These are phyloP conservation scores for Neostethus bicornis DNA, from an alignment of 2,797 vertebrate genomes.

Conservation along the genomic window DNA sequence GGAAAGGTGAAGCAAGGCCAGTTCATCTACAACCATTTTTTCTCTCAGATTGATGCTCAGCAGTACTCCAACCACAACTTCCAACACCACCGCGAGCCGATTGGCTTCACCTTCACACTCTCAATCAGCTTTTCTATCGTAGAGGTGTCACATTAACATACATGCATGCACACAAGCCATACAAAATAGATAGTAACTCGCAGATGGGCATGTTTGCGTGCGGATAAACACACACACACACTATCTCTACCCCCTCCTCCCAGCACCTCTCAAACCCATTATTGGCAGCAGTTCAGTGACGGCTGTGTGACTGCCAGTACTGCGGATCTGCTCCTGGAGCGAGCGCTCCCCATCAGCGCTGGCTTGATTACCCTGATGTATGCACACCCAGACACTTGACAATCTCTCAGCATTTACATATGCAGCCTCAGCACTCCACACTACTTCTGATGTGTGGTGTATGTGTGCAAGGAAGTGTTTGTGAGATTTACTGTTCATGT, in stretches of 20 bases:
- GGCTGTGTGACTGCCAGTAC: constrained; percentile 81
- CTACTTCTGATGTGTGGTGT: constrained; percentile 76
- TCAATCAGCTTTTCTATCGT: constrained; percentile 78
- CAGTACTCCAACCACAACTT: constrained; percentile 62
- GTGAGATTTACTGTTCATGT: constrained; percentile 49
- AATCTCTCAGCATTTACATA: constrained; percentile 82
- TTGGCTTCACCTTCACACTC: constrained; percentile 76
- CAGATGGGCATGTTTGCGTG: constrained; percentile 73
- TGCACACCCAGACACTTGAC: constrained; percentile 81
- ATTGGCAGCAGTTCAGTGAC: constrained; percentile 81
- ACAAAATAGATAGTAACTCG: constrained; percentile 75
- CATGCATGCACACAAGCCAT: constrained; percentile 71
- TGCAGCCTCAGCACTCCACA: constrained; percentile 81
- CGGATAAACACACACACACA: constrained; percentile 56
- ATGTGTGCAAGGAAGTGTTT: constrained; percentile 34
- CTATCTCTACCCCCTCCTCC: constrained; percentile 67
- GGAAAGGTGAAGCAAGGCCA: constrained; percentile 55
- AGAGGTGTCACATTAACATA: constrained; percentile 77
- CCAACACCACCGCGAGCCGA: constrained; percentile 64
- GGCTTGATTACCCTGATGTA: constrained; percentile 83
- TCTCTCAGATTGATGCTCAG: constrained; percentile 66
- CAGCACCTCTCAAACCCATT: constrained; percentile 80
- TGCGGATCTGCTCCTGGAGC: constrained; percentile 79
- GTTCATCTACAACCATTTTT: constrained; percentile 61
- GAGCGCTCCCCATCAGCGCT: constrained; percentile 77